These are phyloP conservation scores for Hypomesus transpacificus DNA, from an alignment of 2,113 vertebrate genomes.

Conservation along the genomic window DNA sequence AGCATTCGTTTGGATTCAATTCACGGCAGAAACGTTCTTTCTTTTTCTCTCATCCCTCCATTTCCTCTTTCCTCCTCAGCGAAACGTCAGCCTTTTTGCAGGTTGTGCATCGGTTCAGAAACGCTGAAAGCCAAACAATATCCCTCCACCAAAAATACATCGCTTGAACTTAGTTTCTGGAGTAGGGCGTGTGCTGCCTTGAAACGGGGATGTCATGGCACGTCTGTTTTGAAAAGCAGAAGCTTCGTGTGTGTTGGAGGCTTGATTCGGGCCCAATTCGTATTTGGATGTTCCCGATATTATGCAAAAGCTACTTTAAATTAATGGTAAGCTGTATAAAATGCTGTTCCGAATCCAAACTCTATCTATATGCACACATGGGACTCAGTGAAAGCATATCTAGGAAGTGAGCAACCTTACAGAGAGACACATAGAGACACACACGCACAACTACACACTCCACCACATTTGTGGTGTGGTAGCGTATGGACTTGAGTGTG, in stretches of 20 bases:
- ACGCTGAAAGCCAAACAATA: not conserved
- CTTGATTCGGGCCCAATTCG: not conserved
- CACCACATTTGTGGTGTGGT: not conserved
- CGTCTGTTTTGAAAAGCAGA: conserved; percentile 25
- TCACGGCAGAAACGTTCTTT: too few species aligned
- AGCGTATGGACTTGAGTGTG: not conserved
- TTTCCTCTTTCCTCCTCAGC: conserved; percentile 17
- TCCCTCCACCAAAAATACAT: conserved; percentile 7
- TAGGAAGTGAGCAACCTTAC: not conserved
- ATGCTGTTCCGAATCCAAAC: not conserved
- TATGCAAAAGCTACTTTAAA: not conserved
- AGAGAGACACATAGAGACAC: not conserved
- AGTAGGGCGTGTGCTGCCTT: not conserved
- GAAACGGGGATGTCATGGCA: not conserved
- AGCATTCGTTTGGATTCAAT: too few species aligned
- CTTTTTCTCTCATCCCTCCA: not conserved
- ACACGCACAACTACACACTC: not conserved
- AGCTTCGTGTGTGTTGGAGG: not conserved
- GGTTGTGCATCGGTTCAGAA: not conserved
- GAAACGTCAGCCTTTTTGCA: not conserved
- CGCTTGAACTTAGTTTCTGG: conserved; percentile 24
- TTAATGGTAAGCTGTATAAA: not conserved
- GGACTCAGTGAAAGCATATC: not conserved
- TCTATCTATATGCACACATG: too few species aligned
- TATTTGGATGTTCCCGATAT: not conserved